Conservation (phyloP, 1,140 invertebrate genomes). For the honey bee (Apis mellifera) region DNA sequence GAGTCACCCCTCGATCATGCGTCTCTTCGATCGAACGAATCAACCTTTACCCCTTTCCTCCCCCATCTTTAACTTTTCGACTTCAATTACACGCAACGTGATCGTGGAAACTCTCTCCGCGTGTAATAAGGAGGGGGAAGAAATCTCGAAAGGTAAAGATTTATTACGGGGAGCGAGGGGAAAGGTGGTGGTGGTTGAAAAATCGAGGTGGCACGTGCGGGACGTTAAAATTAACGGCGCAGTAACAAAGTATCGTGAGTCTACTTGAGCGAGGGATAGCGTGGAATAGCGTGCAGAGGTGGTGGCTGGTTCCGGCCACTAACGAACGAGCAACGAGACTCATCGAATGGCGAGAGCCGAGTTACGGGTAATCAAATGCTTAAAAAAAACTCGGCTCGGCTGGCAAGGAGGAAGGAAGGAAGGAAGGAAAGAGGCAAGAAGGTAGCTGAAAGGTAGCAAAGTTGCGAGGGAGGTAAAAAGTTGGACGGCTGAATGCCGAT, state of each 20-base stretch:
- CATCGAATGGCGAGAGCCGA: constrained; percentile 57
- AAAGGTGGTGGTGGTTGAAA: constrained; percentile 65
- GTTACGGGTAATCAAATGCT: constrained; percentile 79
- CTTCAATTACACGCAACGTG: neutral
- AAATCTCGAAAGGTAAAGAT: neutral
- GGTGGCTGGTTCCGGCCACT: constrained; percentile 48
- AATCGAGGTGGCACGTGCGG: constrained; percentile 76
- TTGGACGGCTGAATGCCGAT: constrained; percentile 32
- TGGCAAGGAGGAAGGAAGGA: neutral
- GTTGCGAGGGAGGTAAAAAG: neutral
- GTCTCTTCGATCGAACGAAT: neutral
- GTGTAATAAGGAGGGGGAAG: neutral
- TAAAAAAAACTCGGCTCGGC: constrained; percentile 68
- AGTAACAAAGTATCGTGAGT: constrained; percentile 78
- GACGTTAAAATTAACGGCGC: constrained; percentile 80
- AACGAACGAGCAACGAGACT: constrained; percentile 37
- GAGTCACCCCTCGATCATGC: too few species aligned
- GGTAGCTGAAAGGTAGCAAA: constrained; percentile 6
- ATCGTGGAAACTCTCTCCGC: neutral
- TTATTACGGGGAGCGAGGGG: neutral
- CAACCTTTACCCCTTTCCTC: neutral
- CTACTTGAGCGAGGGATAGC: neutral
- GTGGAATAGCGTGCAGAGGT: constrained; percentile 18
- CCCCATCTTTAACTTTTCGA: neutral
- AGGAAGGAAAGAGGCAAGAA: constrained; percentile 3